Base-by-base conservation (phyloP, 2,888 invertebrate species). In the Petrolisthes cinctipes region DNA sequence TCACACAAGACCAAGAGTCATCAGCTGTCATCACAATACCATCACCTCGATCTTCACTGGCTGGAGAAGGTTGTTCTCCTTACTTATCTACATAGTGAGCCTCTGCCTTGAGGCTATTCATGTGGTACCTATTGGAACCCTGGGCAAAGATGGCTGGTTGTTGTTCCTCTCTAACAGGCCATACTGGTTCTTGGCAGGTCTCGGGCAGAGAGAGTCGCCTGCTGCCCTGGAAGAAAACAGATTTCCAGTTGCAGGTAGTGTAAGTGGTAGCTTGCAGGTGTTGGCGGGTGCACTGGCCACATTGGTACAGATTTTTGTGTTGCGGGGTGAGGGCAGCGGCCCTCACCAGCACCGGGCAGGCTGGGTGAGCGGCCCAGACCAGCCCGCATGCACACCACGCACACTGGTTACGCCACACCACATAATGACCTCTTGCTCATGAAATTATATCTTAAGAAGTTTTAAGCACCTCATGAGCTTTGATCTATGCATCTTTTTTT, bases 141-240 rank as follows among this genome's bases (percentile, higher is more conserved):
- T 37, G 2, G 37, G 37, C 37, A 37, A 37, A 37, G 37, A 37
- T 37, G 37, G 37, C 37, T 37, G 37, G 37, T 37, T 37, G 37
- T 9, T 61, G 61, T 9, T 61, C 86, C 84, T 85, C 85, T 89
- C 89, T 89, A 89, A 89, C 89, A 87, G 89, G 89, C 87, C 89
- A 78, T 87, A 88, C 82, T 83, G 87, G 87, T 89, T 89, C 88
- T 89, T 80, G 89, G 85, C 89, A 89, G 89, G 87, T 89, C 82
- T 85, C 89, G 85, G 89, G 89, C 87, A 80, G 89, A 89, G 87
- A 89, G 87, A 89, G 87, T 85, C 89, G 89, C 85, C 87, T 87
- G 79, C 89, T 89, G 89, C 87, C 87, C 37, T 89, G 85, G 85
- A 87, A 89, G 86, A 86, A 82, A 86, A 89, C 89, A 82, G 87